Base-by-base conservation (phyloP, 2,797 vertebrate genomes). In the Argya squamiceps region DNA sequence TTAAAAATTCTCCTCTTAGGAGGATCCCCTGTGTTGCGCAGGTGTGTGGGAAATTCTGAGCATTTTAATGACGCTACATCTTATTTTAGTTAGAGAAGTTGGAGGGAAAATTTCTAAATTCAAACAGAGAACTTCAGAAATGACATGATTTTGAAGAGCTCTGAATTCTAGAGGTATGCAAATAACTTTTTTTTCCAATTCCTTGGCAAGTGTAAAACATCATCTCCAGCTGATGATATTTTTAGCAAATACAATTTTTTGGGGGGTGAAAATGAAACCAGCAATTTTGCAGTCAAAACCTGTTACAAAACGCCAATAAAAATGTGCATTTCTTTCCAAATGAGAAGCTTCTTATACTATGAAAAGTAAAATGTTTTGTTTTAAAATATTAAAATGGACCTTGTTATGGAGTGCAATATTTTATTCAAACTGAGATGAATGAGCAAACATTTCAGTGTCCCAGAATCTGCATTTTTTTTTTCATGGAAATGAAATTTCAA, bases 131-230 rank as follows among this genome's bases (percentile, higher is more conserved):
- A 58, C 67, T 93, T 88, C 0, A 87, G 69, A 93, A 90, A 39
- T 24, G 10, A 44, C 44, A 69, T 34, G 59, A 76, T 89, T 96
- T 94, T 73, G 67, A 84, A 92, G 60, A 81, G 63, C 60, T 86
- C 41, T 79, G 77, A 82, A 56, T 90, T 94, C 67, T 82, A 82
- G 84, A 89, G 49, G 34, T 87, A 85, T 90, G 92, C 73, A 93
- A 92, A 93, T 93, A 50, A 53, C 46, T 89, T 69, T 89, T 65
- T 63, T 67, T 56, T 56, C 64, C 37, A 59, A 5, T 70, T 82
- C 27, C 47, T 73, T 93, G 74, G 70, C 83, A 95, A 84, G 34
- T 39, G 18, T 56, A 77, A 89, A 94, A 70, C 37, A 52, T 60
- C 32, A 15, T 84, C 49, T 89, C 52, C 75, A 94, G 68, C 19